phyloP scores from a whole-genome alignment of 2,113 vertebrate genomes.

The Callithrix jacchus region DNA sequence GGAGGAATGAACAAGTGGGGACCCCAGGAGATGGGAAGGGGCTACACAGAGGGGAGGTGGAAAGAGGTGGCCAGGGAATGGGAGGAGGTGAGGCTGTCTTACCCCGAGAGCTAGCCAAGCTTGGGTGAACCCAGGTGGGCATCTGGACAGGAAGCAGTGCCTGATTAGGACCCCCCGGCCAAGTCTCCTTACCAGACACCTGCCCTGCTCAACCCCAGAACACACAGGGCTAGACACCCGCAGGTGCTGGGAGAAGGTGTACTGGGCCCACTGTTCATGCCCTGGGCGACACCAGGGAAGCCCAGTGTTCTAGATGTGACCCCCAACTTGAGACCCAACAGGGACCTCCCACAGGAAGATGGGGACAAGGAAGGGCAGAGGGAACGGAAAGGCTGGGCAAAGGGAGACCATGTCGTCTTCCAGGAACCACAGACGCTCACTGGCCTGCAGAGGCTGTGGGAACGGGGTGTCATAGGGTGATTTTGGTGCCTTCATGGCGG shows the following conservation, averaged over 20 bases:
- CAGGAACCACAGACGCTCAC: not conserved
- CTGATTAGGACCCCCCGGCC: not conserved
- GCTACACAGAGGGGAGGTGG: not conserved
- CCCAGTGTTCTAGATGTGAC: not conserved
- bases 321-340: not conserved
- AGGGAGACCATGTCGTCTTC: not conserved
- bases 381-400: not conserved
- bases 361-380: not conserved
- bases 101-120: not conserved
- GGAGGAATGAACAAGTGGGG: rapidly evolving
- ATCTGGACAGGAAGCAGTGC: not conserved
- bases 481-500: rapidly evolving
- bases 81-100: not conserved
- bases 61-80: not conserved
- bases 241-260: not conserved
- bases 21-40: too few species aligned
- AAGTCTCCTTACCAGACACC: not conserved
- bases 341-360: not conserved
- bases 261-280: rapidly evolving
- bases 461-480: not conserved
- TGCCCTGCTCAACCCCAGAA: not conserved
- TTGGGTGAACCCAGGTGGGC: not conserved
- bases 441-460: rapidly evolving
- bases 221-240: too few species aligned
- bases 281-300: too few species aligned